Conservation (phyloP, 2,888 invertebrate species). For the Drosophila kambysellisi region DNA sequence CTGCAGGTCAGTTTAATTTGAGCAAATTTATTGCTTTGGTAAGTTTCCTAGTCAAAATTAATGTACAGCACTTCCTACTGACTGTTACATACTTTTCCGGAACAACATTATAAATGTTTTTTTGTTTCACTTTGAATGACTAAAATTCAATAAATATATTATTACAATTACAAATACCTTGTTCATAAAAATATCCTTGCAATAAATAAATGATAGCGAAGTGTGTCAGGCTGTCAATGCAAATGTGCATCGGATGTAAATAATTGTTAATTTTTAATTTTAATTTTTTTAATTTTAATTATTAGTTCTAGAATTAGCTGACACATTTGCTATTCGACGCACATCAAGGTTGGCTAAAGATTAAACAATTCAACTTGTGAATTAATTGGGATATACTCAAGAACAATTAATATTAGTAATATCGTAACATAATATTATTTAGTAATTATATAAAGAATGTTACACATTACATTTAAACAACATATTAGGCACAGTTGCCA, state of each 20-base stretch:
- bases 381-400: not conserved
- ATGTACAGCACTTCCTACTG: not conserved
- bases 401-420: not conserved
- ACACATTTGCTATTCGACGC: not conserved
- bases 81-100: not conserved
- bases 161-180: not conserved
- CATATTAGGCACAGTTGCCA: not conserved
- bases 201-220: not conserved
- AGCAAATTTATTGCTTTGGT: not conserved
- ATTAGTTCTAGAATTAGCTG: not conserved
- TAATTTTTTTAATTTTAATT: too few species aligned
- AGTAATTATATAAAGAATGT: not conserved
- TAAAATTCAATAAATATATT: not conserved
- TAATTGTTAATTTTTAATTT: not conserved
- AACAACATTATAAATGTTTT: not conserved
- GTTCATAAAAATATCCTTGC: not conserved
- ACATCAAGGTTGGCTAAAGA: not conserved
- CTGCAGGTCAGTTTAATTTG: not conserved
- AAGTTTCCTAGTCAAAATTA: not conserved
- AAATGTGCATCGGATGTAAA: not conserved
- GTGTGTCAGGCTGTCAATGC: not conserved
- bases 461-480: not conserved
- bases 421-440: not conserved
- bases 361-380: not conserved
- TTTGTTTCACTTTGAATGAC: not conserved